phyloP scores from a whole-genome alignment of 2,113 vertebrate species.

The Heptranchias perlo region DNA sequence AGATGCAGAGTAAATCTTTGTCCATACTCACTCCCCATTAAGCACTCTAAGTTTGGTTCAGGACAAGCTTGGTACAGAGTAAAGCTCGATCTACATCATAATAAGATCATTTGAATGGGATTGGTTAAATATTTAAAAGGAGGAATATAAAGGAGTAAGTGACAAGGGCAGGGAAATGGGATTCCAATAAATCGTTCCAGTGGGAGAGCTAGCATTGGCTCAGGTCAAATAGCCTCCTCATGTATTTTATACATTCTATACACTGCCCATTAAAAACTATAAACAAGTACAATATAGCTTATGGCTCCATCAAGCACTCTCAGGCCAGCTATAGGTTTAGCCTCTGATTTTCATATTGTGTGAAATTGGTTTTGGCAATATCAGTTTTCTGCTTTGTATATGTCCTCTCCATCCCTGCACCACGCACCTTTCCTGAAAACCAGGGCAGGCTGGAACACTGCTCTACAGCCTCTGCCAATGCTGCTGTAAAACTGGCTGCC shows the following conservation, averaged over 20 bases:
- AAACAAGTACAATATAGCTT: background rate
- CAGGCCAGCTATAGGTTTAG: background rate
- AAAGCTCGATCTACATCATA: background rate
- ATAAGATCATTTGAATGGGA: background rate
- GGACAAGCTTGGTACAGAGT: background rate
- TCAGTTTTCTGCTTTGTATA: background rate
- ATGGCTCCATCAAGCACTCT: background rate
- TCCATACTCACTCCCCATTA: background rate
- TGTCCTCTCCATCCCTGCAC: background rate
- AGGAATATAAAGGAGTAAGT: background rate
- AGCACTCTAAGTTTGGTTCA: background rate
- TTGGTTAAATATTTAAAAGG: background rate
- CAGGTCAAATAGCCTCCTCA: background rate
- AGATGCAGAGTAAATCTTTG: background rate
- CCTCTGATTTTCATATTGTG: background rate
- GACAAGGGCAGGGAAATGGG: too few species aligned
- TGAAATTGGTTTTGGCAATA: background rate
- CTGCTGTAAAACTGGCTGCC: background rate
- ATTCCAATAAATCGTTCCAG: background rate
- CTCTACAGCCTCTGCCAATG: background rate
- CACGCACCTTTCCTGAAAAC: background rate
- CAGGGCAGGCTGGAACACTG: background rate
- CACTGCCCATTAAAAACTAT: background rate
- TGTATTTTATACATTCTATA: background rate
- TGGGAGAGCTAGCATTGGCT: background rate